Base-by-base conservation (phyloP, 2,113 vertebrate species). In the Salvelinus fontinalis region DNA sequence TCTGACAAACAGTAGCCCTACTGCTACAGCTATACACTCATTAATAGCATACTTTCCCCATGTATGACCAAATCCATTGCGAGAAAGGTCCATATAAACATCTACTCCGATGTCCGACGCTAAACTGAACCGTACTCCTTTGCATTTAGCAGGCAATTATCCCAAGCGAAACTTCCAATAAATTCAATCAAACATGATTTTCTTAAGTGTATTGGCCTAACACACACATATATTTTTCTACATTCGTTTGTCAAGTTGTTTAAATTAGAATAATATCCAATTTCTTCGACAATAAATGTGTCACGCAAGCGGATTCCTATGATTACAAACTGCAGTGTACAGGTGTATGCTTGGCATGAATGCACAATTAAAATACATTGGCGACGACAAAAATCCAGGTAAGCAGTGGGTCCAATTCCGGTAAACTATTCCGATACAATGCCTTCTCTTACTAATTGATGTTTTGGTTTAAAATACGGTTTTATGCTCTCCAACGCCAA, bases 1-100 rank as follows among this genome's bases (percentile, higher is more conserved):
- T 73, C 80, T 51, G 70, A 59, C 51, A n/a, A 18, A 59, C 22
- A 72, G 49, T 59, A 72, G 26, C 26, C 6, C 70, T 11, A 59
- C 16, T 69, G 20, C 34, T 20, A 44, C 34, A 44, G 27, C 16
- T 67, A 31, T 26, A 12, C 6, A 29, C 27, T 14, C 27, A 67
- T 7, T 31, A 16, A 29, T 29, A 66, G n/a, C 64, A 67, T 29
- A 3, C 27, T 65, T 44, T 54, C 5, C 51, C 16, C 51, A 54
- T 4, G 16, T 16, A 66, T 29, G 22, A 66, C 13, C 11, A 66
- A 29, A 66, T 66, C 64, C 64, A 27, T 66, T 66, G 64, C 64
- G 27, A 66, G 9, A 27, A 66, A 66, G 26, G 64, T 16, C 65
- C 27, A 29, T 18, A 29, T 16, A 13, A 31, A 67, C 4, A 29